These are phyloP conservation scores for Lytechinus pictus DNA, from an alignment of 35 echinoderm and acorn worm genomes.

Conservation along the genomic window DNA sequence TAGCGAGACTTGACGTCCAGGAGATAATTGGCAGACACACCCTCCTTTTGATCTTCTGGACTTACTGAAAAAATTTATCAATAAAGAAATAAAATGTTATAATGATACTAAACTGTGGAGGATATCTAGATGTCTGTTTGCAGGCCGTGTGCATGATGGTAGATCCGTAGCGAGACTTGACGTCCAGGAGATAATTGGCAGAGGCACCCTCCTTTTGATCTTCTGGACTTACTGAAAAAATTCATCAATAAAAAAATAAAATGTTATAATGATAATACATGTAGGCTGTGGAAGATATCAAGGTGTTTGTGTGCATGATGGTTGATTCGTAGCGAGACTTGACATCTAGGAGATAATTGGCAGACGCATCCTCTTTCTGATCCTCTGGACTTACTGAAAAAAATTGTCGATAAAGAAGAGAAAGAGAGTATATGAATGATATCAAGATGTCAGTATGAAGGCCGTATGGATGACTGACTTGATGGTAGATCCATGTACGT, in stretches of 20 bases:
- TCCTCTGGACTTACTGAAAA: background rate
- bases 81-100: too few species aligned
- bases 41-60: background rate
- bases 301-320: slow-evolving; percentile 16
- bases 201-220: background rate
- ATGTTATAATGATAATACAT: background rate
- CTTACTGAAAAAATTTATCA: background rate
- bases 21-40: background rate
- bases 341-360: background rate
- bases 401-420: too few species aligned
- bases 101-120: too few species aligned
- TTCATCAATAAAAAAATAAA: too few species aligned
- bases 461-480: background rate
- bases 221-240: background rate
- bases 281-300: background rate
- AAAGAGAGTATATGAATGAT: background rate
- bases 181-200: background rate
- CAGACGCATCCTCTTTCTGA: background rate
- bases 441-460: background rate
- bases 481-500: background rate
- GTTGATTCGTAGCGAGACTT: background rate
- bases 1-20: background rate
- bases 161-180: background rate
- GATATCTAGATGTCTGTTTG: background rate
- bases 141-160: slow-evolving; percentile 10